Percentiles rank a stretch among this genome's conserved stretches.
phyloP scores from a whole-genome alignment of 2,888 invertebrate genomes.

The Melanotus villosus region DNA sequence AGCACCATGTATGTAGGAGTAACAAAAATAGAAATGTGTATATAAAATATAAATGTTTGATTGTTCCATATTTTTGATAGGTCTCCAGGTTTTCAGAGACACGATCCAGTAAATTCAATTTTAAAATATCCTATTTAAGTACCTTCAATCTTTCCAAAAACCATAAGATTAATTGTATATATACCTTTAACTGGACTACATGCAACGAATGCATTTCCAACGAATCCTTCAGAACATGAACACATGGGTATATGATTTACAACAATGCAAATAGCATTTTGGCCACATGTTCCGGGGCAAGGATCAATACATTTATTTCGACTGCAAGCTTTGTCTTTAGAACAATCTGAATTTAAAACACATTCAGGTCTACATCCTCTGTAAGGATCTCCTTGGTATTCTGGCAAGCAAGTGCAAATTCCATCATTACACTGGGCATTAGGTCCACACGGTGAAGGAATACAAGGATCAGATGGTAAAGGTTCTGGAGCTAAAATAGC shows the following conservation, averaged over 20 bases:
- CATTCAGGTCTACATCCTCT: constrained; percentile 81
- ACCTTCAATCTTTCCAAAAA: too few relatives aligned
- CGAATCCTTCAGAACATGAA: constrained; percentile 71
- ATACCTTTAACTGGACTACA: constrained; percentile 72
- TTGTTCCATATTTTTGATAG: too few relatives aligned
- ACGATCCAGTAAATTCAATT: too few relatives aligned
- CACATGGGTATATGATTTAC: constrained; percentile 83
- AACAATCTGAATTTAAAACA: constrained; percentile 78
- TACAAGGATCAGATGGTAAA: constrained; percentile 74
- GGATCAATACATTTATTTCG: constrained; percentile 81
- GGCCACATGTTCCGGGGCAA: constrained; percentile 81
- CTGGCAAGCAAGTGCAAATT: constrained; percentile 77
- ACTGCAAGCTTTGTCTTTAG: constrained; percentile 77
- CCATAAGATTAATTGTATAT: background rate
- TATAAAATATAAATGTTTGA: too few relatives aligned
- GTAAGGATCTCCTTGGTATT: constrained; percentile 81
- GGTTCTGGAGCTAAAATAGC: constrained; percentile 49
- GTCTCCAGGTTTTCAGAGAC: too few relatives aligned
- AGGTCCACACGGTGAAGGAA: constrained; percentile 80
- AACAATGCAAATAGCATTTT: constrained; percentile 79
- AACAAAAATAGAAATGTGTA: too few relatives aligned
- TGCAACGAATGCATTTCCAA: constrained; percentile 80
- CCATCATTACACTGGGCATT: constrained; percentile 80
- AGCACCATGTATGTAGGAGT: too few relatives aligned
- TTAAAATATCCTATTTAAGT: too few relatives aligned